Conservation (phyloP, 1,140 invertebrate species). For the Cataglyphis hispanica region DNA sequence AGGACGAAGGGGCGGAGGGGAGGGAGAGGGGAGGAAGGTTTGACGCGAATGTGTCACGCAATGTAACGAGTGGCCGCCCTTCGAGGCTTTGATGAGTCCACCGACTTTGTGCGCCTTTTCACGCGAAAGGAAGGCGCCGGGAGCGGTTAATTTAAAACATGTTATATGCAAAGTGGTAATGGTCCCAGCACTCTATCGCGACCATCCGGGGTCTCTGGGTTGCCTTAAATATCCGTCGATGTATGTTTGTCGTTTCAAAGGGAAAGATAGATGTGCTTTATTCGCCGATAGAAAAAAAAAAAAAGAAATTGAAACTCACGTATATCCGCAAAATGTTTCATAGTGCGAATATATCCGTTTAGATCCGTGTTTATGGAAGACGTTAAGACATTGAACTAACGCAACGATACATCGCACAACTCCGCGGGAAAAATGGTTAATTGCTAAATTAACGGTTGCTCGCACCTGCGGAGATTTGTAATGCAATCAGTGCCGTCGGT, state of each 20-base stretch:
- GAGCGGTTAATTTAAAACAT: constrained; percentile 70
- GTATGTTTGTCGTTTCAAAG: constrained; percentile 64
- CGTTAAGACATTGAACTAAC: constrained; percentile 9
- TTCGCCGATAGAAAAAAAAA: neutral
- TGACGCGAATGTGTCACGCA: constrained; percentile 67
- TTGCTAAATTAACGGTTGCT: constrained; percentile 36
- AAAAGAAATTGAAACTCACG: neutral
- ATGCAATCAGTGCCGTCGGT: constrained; percentile 56
- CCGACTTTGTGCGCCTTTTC: constrained; percentile 69
- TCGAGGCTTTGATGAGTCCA: constrained; percentile 60
- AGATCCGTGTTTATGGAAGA: constrained; percentile 9
- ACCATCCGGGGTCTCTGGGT: constrained; percentile 72
- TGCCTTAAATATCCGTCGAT: constrained; percentile 69
- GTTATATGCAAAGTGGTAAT: constrained; percentile 71
- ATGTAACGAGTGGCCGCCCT: constrained; percentile 67
- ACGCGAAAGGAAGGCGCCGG: constrained; percentile 59
- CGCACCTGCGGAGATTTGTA: constrained; percentile 47
- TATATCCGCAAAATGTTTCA: neutral
- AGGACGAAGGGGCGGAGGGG: constrained; percentile 47
- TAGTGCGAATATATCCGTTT: neutral
- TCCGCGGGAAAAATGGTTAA: constrained; percentile 22
- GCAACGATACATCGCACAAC: neutral
- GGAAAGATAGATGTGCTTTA: constrained; percentile 13
- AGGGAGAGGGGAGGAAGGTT: too few species aligned
- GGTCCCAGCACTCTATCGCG: constrained; percentile 59